These are phyloP conservation scores for Nibea coibor DNA, from an alignment of 2,113 vertebrate species.

Conservation along the genomic window DNA sequence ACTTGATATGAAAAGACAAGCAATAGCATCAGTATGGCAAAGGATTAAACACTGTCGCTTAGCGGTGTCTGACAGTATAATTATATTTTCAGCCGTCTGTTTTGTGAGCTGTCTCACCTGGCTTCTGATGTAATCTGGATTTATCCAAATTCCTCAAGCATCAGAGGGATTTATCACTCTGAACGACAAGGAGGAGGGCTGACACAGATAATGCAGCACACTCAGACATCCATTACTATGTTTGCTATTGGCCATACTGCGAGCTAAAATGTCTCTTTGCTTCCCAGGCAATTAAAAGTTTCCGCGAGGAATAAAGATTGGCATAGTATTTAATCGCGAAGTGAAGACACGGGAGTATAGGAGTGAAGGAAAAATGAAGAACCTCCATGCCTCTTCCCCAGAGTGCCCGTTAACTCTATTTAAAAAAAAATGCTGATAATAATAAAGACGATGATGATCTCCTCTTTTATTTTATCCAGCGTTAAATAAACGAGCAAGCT, in stretches of 20 bases:
- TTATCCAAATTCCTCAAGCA: slow-evolving; percentile 63
- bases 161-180: slow-evolving; percentile 42
- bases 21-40: slow-evolving; percentile 28
- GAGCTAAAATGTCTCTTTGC: slow-evolving; percentile 49
- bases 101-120: slow-evolving; percentile 69
- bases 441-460: slow-evolving; percentile 33
- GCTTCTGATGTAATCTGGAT: slow-evolving; percentile 69
- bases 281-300: slow-evolving; percentile 72
- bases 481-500: slow-evolving; percentile 31
- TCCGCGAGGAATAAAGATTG: slow-evolving; percentile 64
- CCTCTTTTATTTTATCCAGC: slow-evolving; percentile 10
- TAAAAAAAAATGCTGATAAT: slow-evolving; percentile 17
- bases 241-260: slow-evolving; percentile 15
- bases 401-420: slow-evolving; percentile 12
- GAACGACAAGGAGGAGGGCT: slow-evolving; percentile 26
- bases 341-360: slow-evolving; percentile 48
- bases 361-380: slow-evolving; percentile 30
- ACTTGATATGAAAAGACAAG: slow-evolving; percentile 48
- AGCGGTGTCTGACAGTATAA: slow-evolving; percentile 56
- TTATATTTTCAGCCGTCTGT: slow-evolving; percentile 63
- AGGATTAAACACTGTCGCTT: slow-evolving; percentile 63
- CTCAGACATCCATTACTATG: slow-evolving; percentile 37
- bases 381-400: slow-evolving; percentile 18
- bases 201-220: slow-evolving; percentile 32
- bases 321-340: slow-evolving; percentile 54